Evolutionary conservation across 2,888 invertebrate genomes (phyloP).

Genomic region (Sylvicola fuscatus): DNA sequence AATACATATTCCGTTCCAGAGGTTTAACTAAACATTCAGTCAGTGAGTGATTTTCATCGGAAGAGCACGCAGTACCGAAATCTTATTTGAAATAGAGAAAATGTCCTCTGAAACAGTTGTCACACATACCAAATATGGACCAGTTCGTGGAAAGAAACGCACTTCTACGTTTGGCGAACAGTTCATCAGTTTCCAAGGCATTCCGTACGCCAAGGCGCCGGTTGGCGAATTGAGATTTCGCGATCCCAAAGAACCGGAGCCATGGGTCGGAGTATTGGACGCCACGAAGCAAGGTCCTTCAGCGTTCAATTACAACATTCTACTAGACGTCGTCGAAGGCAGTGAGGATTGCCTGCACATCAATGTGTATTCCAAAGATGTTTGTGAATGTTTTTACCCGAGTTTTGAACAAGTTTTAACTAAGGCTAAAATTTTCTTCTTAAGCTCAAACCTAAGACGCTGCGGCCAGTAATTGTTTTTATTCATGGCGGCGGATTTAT

Average conservation of each 20-base stretch:
- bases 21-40: too few relatives aligned
- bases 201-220: constrained; percentile 36
- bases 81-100: too few relatives aligned
- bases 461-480: constrained; percentile 24
- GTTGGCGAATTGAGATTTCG: constrained; percentile 23
- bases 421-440: too few relatives aligned
- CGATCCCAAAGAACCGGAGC: constrained; percentile 14
- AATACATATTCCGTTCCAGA: too few relatives aligned
- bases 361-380: constrained; percentile 26
- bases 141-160: constrained; percentile 2
- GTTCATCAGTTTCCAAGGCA: constrained; percentile 24
- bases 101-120: constrained; percentile 5
- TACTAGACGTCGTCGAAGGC: constrained; percentile 22
- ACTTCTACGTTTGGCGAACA: constrained; percentile 1
- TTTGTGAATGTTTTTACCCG: constrained; percentile 10
- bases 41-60: too few relatives aligned
- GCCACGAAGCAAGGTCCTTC: constrained; percentile 13
- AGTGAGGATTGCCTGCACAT: constrained; percentile 31
- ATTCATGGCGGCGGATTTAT: constrained; percentile 30
- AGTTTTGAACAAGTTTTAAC: too few relatives aligned
- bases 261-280: constrained; percentile 16
- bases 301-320: constrained; percentile 11
- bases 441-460: constrained; percentile 5
- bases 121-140: constrained; percentile 1
- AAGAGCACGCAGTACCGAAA: too few relatives aligned